Evolutionary conservation across 2,888 invertebrate genomes (phyloP).

Genomic region (Drosophila neotestacea): DNA sequence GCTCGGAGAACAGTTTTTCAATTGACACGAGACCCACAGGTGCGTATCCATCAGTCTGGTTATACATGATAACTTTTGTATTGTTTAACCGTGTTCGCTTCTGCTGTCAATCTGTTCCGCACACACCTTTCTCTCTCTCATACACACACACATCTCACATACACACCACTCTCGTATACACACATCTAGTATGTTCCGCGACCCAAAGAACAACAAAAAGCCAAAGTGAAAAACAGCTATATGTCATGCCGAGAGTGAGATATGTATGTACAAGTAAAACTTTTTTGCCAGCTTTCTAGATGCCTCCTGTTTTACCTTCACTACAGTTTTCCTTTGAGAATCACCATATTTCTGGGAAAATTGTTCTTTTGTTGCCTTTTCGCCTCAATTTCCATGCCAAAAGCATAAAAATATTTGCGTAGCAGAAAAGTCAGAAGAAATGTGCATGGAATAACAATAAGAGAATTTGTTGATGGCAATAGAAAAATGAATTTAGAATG

Average conservation of each 20-base stretch:
- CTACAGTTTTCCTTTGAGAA: neutral
- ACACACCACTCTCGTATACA: neutral
- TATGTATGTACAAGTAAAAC: slow-evolving; percentile 25
- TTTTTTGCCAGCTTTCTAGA: slow-evolving; percentile 9
- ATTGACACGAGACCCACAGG: slow-evolving; percentile 10
- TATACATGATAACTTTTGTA: slow-evolving; percentile 17
- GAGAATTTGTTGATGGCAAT: slow-evolving; percentile 20
- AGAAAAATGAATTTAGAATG: slow-evolving; percentile 6
- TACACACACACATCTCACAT: neutral
- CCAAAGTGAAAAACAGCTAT: slow-evolving; percentile 27
- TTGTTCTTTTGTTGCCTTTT: slow-evolving; percentile 32
- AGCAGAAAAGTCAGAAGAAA: slow-evolving; percentile 45
- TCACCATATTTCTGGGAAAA: slow-evolving; percentile 39
- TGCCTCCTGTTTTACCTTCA: neutral
- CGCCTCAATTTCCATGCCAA: slow-evolving; percentile 44
- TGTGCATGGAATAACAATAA: slow-evolving; percentile 54
- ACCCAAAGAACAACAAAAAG: slow-evolving; percentile 27
- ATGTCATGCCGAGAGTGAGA: slow-evolving; percentile 39
- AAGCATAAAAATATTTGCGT: slow-evolving; percentile 64
- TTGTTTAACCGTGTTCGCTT: slow-evolving; percentile 5
- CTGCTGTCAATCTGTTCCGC: slow-evolving; percentile 17
- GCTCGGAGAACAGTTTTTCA: slow-evolving; percentile 15
- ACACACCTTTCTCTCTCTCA: neutral
- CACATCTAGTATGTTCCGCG: slow-evolving; percentile 19
- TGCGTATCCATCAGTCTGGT: slow-evolving; percentile 22